Evolutionary conservation across 2,113 vertebrate genomes (phyloP), one percentile per base, ranked within the genome.

Genomic region (Ancistrus triradiatus): DNA sequence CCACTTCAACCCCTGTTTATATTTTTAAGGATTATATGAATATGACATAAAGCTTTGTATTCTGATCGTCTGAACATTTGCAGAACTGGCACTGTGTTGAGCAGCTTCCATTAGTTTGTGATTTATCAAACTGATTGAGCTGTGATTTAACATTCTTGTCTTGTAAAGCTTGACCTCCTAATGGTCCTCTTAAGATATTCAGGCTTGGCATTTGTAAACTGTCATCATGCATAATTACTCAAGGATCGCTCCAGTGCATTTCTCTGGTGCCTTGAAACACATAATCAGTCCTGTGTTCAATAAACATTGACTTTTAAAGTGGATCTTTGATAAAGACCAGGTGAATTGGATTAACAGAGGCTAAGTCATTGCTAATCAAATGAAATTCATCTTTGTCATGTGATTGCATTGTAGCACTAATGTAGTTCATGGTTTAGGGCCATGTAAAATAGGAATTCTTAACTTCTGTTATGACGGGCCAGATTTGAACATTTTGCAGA

Each of bases 311-410:
- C 50, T 49, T 62, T 49, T 71, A 38, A 21, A 48, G 63, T 50
- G 70, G 62, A 63, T 68, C 60, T 71, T 71, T 59, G 71, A 80
- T 80, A 80, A 76, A 78, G 72, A 69, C 65, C 49, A 44, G 21
- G 35, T 59, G 6, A 38, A 50, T 37, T 59, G 38, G 40, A 46
- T 17, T 67, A 65, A 70, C 57, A 62, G 51, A 77, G 51, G 59
- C 75, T 62, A 50, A 7, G 1, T 70, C 78, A 75, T 42, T 76
- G 71, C 77, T 78, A 83, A 84, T 87, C 82, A 83, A 72, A 70
- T 73, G 72, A 74, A 83, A 84, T 84, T 83, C 80, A 83, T 88
- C 78, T 83, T 75, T 60, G 77, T 64, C 77, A 74, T 52, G 64
- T 72, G 60, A 72, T 74, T 70, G 60, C 38, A 70, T 77, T 63